Conservation (phyloP, 2,888 invertebrate species). For the Empis livida region DNA sequence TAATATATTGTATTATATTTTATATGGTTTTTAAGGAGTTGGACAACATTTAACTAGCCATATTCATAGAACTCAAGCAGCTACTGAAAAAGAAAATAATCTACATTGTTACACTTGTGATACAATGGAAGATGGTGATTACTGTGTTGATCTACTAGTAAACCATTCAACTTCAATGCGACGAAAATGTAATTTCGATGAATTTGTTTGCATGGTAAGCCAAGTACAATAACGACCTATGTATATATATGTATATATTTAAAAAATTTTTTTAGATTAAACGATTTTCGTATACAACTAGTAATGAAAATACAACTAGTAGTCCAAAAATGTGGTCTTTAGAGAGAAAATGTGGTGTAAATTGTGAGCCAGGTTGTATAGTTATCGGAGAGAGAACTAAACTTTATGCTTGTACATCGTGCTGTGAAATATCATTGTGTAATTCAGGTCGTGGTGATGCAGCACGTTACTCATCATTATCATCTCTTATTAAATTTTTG, state of each 20-base stretch:
- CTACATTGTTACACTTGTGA: constrained; percentile 72
- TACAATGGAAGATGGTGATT: constrained; percentile 60
- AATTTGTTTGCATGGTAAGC: constrained; percentile 63
- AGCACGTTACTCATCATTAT: constrained; percentile 16
- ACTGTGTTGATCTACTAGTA: constrained; percentile 52
- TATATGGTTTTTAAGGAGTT: constrained; percentile 9
- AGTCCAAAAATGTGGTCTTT: constrained; percentile 70
- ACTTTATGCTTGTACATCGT: constrained; percentile 74
- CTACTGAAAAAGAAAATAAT: constrained; percentile 60
- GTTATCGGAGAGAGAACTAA: constrained; percentile 82
- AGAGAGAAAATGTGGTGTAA: constrained; percentile 68
- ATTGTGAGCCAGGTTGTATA: constrained; percentile 79
- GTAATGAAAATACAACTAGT: constrained; percentile 65
- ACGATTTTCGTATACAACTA: constrained; percentile 69
- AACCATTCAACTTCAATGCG: constrained; percentile 45
- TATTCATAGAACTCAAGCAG: constrained; percentile 66
- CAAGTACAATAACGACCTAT: neutral
- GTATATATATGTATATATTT: neutral
- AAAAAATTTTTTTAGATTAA: constrained; percentile 42
- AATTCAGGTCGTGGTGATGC: constrained; percentile 53
- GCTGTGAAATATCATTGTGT: constrained; percentile 66
- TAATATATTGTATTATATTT: no score
- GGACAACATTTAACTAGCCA: constrained; percentile 41
- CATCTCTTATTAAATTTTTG: no score
- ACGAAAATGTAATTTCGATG: constrained; percentile 63